These are phyloP conservation scores for Apodemia duryi DNA, from an alignment of 2,888 invertebrate species.

Conservation along the genomic window DNA sequence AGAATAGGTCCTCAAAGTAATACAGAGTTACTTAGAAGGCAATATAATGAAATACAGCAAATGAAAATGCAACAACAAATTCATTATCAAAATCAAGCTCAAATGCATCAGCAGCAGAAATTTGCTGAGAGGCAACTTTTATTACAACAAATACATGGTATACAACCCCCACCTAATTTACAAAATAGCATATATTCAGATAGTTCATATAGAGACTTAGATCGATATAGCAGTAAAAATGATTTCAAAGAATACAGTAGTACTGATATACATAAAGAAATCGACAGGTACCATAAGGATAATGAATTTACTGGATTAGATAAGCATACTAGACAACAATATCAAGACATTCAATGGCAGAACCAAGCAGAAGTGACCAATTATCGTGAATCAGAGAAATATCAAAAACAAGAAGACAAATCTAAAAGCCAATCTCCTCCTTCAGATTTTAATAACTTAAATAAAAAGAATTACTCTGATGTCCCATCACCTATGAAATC, in stretches of 20 bases:
- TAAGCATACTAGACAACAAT: conserved; percentile 52
- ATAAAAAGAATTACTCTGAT: conserved; percentile 49
- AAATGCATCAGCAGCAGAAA: conserved; percentile 81
- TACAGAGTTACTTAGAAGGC: conserved; percentile 78
- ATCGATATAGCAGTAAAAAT: conserved; percentile 67
- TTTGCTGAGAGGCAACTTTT: conserved; percentile 81
- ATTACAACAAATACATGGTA: conserved; percentile 80
- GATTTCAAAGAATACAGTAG: conserved; percentile 64
- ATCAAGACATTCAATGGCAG: conserved; percentile 64
- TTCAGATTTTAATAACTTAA: conserved; percentile 54
- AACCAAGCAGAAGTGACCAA: conserved; percentile 51
- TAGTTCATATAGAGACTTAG: conserved; percentile 67
- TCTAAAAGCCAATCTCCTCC: conserved; percentile 56
- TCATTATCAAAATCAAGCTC: conserved; percentile 81
- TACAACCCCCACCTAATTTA: conserved; percentile 70
- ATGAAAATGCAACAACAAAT: conserved; percentile 82
- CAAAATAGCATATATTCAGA: conserved; percentile 74
- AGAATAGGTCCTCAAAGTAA: conserved; percentile 78
- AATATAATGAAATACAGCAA: conserved; percentile 82
- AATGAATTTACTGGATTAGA: conserved; percentile 64
- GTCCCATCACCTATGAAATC: conserved; percentile 69
- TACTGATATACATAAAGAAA: conserved; percentile 62
- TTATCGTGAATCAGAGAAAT: conserved; percentile 55
- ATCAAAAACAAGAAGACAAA: conserved; percentile 54
- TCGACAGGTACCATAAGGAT: conserved; percentile 60